A percentile compares a stretch with the other conserved stretches of the same genome.
These are phyloP conservation scores for Oceanodroma leucorhoa DNA, from an alignment of 2,797 vertebrate species.

Conservation along the genomic window DNA sequence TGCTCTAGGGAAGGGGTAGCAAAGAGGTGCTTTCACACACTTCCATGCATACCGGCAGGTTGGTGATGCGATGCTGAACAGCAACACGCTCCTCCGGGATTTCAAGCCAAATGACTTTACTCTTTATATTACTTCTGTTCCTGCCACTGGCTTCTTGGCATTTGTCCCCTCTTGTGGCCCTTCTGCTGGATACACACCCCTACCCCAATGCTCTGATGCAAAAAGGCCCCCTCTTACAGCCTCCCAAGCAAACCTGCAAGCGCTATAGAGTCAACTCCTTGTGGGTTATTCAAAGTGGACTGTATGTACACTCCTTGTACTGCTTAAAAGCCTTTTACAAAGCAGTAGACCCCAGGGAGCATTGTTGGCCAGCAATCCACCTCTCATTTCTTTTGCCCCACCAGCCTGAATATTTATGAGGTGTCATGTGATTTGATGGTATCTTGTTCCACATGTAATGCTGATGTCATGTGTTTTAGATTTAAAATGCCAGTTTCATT, in stretches of 20 bases:
- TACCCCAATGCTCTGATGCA: background rate
- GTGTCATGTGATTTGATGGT: constrained; percentile 67
- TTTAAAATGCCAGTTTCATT: constrained; percentile 72
- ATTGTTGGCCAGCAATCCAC: constrained; percentile 37
- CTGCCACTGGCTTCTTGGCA: background rate
- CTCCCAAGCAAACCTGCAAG: background rate
- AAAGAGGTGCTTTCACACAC: background rate
- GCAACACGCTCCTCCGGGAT: background rate
- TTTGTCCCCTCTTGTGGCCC: background rate
- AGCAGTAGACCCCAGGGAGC: background rate
- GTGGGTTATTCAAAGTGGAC: background rate
- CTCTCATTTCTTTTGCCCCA: constrained; percentile 56
- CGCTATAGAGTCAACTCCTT: background rate
- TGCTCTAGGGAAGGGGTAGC: background rate
- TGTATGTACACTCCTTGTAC: background rate
- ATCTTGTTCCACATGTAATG: constrained; percentile 67
- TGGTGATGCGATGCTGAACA: background rate
- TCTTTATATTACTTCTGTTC: background rate
- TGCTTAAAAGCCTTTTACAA: constrained; percentile 7
- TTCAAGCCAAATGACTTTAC: background rate
- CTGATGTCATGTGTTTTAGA: constrained; percentile 74
- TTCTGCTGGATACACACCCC: background rate
- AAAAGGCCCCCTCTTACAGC: background rate
- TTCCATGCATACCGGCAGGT: rapidly evolving
- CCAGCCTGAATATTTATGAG: constrained; percentile 66